These are phyloP conservation scores for Eulacestoma nigropectus DNA, from an alignment of 2,113 vertebrate genomes.

Conservation along the genomic window DNA sequence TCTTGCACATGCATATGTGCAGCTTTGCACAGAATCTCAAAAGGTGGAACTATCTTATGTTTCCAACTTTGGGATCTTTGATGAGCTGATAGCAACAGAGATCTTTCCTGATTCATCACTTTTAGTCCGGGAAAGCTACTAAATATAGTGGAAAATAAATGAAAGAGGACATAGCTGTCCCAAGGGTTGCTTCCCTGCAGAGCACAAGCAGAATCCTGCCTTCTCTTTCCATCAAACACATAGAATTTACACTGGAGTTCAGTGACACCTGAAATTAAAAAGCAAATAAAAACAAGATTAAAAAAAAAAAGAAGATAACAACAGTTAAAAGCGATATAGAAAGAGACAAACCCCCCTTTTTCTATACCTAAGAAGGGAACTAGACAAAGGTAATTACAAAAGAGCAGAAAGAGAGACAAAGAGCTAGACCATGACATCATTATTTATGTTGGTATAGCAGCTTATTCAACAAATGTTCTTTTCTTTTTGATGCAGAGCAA, in stretches of 20 bases:
- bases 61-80: background rate
- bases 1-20: background rate
- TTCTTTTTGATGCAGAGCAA: background rate
- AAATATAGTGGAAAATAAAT: background rate
- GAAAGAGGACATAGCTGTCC: background rate
- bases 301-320: fast-evolving
- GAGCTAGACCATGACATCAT: background rate
- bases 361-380: background rate
- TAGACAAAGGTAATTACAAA: background rate
- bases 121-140: background rate
- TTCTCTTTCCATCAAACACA: background rate
- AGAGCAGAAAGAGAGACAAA: background rate
- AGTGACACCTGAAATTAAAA: background rate
- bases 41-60: background rate
- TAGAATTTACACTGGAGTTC: background rate
- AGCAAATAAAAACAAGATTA: background rate
- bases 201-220: background rate
- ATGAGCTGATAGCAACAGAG: background rate
- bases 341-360: background rate
- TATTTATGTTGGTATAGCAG: background rate
- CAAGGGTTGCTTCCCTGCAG: background rate
- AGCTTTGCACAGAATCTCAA: background rate
- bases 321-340: background rate
- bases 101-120: background rate
- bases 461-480: background rate